A percentile compares a stretch with the other conserved stretches of the same genome.
Conservation (phyloP, 2,888 invertebrate species). For the Apeira syringaria region DNA sequence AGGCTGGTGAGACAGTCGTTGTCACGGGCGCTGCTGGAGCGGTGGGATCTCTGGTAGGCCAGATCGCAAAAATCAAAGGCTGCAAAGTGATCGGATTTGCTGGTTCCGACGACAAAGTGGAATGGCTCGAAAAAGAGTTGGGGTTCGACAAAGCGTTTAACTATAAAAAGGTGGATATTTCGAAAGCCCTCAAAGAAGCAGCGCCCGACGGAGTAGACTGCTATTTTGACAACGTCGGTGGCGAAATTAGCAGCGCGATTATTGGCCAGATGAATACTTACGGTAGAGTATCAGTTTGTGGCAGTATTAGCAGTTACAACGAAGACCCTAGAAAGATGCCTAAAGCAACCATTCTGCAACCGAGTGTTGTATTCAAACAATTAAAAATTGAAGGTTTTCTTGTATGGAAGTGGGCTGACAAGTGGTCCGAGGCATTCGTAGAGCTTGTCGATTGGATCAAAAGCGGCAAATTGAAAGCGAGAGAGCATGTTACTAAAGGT, state of each 20-base stretch:
- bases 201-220: conserved; percentile 89
- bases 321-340: conserved; percentile 44
- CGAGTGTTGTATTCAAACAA: conserved; percentile 54
- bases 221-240: conserved; percentile 91
- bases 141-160: conserved; percentile 88
- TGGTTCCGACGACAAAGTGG: conserved; percentile 87
- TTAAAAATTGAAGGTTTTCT: conserved; percentile 86
- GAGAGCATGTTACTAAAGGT: conserved; percentile 87
- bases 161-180: conserved; percentile 85
- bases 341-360: conserved; percentile 74
- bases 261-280: conserved; percentile 84
- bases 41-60: conserved; percentile 89
- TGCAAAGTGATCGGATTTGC: conserved; percentile 86
- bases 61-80: conserved; percentile 89
- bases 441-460: conserved; percentile 84
- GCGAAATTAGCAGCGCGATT: conserved; percentile 83
- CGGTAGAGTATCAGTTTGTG: conserved; percentile 84
- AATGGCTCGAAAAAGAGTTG: conserved; percentile 85
- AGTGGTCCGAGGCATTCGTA: conserved; percentile 83
- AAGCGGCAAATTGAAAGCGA: conserved; percentile 86
- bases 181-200: conserved; percentile 80
- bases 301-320: conserved; percentile 62
- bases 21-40: conserved; percentile 90
- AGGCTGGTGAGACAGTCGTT: conserved; percentile 88
- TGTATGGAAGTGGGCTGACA: conserved; percentile 73